Evolutionary conservation across 2,113 vertebrate genomes (phyloP).

Genomic region (Aspiorhynchus laticeps): DNA sequence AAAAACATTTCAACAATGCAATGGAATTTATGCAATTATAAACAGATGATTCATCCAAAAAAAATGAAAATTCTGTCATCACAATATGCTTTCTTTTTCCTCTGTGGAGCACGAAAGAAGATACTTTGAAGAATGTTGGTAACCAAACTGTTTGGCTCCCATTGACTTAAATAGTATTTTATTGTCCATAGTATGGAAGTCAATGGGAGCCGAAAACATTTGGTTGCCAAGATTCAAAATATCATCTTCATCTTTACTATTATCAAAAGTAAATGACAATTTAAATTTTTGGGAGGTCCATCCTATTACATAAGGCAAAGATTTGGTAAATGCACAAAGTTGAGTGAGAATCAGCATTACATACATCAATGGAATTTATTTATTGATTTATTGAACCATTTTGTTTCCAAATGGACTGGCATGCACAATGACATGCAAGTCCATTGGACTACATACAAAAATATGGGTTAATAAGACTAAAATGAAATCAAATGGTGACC

Average conservation of each 20-base stretch:
- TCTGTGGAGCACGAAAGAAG: neutral
- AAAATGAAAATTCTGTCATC: too few species aligned
- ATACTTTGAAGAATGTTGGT: too few species aligned
- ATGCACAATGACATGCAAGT: neutral
- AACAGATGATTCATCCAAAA: neutral
- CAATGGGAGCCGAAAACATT: neutral
- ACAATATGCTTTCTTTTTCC: too few species aligned
- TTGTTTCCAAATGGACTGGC: too few species aligned
- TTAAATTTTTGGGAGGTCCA: neutral
- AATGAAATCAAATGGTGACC: neutral
- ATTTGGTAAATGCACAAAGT: neutral
- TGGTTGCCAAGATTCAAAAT: neutral
- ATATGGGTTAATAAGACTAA: fast-evolving
- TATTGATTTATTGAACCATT: neutral
- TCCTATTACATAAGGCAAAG: neutral
- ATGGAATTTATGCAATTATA: neutral
- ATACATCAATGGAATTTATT: too few species aligned
- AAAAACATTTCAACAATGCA: neutral
- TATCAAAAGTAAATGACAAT: neutral
- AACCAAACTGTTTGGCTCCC: neutral
- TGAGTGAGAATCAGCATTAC: neutral
- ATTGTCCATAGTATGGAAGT: neutral
- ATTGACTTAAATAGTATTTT: neutral
- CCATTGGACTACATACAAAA: neutral
- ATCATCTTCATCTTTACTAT: neutral